A percentile compares a stretch with the other conserved stretches of the same genome.
phyloP scores from a whole-genome alignment of 2,888 invertebrate genomes.

The Lucinisca nassula region DNA sequence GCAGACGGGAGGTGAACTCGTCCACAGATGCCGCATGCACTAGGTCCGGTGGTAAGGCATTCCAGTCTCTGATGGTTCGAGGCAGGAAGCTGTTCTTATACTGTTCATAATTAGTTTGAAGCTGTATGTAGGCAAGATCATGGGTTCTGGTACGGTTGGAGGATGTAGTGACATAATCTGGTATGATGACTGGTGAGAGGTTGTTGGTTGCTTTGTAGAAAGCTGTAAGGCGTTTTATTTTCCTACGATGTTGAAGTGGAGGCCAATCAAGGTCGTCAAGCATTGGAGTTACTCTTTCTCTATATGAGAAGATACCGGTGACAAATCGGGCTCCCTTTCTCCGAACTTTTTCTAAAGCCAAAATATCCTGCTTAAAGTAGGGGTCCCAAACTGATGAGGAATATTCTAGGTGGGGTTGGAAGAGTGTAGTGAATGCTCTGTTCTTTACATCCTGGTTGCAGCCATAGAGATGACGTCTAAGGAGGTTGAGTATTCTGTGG shows the following conservation, averaged over 20 bases:
- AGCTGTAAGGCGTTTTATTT: neutral
- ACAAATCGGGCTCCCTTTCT: neutral
- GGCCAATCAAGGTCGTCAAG: neutral
- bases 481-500: neutral
- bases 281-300: neutral
- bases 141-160: neutral
- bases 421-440: neutral
- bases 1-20: neutral
- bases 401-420: neutral
- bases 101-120: neutral
- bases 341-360: neutral
- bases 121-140: neutral
- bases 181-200: neutral
- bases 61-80: neutral
- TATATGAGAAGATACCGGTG: neutral
- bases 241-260: neutral
- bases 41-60: slow-evolving; percentile 11
- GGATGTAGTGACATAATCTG: neutral
- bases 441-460: neutral
- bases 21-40: slow-evolving; percentile 2
- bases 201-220: neutral
- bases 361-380: neutral
- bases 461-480: slow-evolving; percentile 1
- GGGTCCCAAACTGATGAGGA: neutral
- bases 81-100: slow-evolving; percentile 8